Evolutionary conservation across 2,113 vertebrate species (phyloP).

Genomic region (Trogon melanurus): DNA sequence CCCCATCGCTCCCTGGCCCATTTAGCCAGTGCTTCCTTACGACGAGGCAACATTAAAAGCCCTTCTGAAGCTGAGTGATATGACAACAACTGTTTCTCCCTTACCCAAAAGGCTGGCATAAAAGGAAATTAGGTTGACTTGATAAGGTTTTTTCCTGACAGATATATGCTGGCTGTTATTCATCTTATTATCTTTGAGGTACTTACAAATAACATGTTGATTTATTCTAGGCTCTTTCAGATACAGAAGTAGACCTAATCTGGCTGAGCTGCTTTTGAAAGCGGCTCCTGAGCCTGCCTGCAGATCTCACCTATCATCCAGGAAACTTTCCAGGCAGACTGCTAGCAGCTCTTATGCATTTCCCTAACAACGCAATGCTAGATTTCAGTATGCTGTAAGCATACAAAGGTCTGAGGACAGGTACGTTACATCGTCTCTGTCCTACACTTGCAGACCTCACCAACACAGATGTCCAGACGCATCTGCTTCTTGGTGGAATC

Average conservation of each 20-base stretch:
- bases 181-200: conserved; percentile 28
- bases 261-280: background rate
- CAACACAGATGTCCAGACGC: background rate
- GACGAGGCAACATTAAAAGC: background rate
- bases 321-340: background rate
- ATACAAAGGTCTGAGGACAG: background rate
- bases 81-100: background rate
- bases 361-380: rapidly evolving
- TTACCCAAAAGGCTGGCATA: conserved; percentile 2
- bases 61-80: background rate
- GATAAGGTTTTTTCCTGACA: conserved; percentile 46
- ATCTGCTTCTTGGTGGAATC: background rate
- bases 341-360: background rate
- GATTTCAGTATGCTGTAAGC: background rate
- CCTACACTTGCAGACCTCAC: background rate
- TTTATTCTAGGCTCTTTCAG: conserved; percentile 35
- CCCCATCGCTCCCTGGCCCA: background rate
- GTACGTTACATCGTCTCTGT: background rate
- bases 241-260: background rate
- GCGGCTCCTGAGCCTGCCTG: background rate
- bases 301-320: background rate
- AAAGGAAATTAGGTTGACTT: conserved; percentile 58
- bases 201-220: conserved; percentile 8
- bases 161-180: conserved; percentile 26
- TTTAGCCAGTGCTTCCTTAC: background rate